phyloP scores from a whole-genome alignment of 2,113 vertebrate genomes.

The Burhinus oedicnemus region DNA sequence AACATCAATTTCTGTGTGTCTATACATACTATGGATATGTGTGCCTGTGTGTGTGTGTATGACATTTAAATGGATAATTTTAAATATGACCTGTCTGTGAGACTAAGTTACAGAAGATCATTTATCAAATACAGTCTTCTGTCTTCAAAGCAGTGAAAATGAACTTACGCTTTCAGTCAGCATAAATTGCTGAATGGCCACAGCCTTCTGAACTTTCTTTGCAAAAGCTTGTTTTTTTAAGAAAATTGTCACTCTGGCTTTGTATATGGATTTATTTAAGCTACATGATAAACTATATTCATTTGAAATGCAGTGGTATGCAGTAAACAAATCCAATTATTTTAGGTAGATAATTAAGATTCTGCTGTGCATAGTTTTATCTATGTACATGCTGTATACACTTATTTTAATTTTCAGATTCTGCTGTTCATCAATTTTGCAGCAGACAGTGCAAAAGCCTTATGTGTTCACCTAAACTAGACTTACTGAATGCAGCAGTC shows the following conservation, averaged over 20 bases:
- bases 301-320: not conserved
- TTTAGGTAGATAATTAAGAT: not conserved
- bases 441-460: not conserved
- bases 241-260: not conserved
- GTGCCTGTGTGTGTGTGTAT: not conserved
- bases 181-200: not conserved
- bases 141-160: not conserved
- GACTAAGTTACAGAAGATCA: not conserved
- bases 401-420: not conserved
- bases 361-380: not conserved
- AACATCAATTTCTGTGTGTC: fast-evolving
- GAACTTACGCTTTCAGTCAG: not conserved
- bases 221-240: not conserved
- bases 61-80: not conserved
- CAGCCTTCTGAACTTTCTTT: not conserved
- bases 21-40: fast-evolving
- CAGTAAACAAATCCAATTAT: not conserved
- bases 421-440: not conserved
- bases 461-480: not conserved
- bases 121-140: not conserved
- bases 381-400: not conserved
- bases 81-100: not conserved
- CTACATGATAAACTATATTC: not conserved
- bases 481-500: not conserved
- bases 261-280: not conserved